Evolutionary conservation across 2,113 vertebrate species (phyloP), one percentile per base, ranked within the genome.

Genomic region (Psilopsiagon aurifrons): DNA sequence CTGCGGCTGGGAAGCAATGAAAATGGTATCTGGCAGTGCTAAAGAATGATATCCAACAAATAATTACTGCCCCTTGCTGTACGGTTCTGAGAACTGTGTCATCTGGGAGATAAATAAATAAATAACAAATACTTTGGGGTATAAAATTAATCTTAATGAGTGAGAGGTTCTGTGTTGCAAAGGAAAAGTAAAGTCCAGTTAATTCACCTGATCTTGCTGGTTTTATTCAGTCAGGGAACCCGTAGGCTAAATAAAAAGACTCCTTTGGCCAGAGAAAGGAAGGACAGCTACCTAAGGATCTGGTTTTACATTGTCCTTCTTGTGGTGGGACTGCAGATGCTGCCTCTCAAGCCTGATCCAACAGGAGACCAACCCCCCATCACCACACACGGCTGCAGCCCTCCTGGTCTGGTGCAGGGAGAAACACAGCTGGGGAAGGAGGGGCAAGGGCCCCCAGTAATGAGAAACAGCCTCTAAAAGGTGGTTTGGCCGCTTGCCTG

Each of bases 221-320:
- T 74, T 19, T n/a, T 39, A 16, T 19, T 67, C 52, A 77, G 60
- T 37, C 59, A 68, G 28, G 6, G 25, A 25, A 57, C 29, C 25
- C 1, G 2, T 4, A 28, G 27, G 9, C 41, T 24, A 46, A 75
- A 31, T 39, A 54, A 37, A 69, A 75, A 46, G 22, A 10, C n/a
- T 37, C 57, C 35, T 75, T 43, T 35, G 57, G 68, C 51, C 68
- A 66, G 51, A n/a, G 54, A 9, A 28, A 54, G 63, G 55, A 5
- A 41, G 10, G 20, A 31, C 33, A 37, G 10, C 44, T 87, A 46
- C 49, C 17, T 25, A 13, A 67, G 27, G 60, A 27, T n/a, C 11
- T 0, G 0, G 6, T 92, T 71, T 31, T 24, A 46, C 1, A 0
- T 13, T 55, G 35, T 35, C 29, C 31, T 86, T 90, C 2, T 0